These are phyloP conservation scores for Ophion obscuratus DNA, from an alignment of 2,888 invertebrate genomes.

Conservation along the genomic window DNA sequence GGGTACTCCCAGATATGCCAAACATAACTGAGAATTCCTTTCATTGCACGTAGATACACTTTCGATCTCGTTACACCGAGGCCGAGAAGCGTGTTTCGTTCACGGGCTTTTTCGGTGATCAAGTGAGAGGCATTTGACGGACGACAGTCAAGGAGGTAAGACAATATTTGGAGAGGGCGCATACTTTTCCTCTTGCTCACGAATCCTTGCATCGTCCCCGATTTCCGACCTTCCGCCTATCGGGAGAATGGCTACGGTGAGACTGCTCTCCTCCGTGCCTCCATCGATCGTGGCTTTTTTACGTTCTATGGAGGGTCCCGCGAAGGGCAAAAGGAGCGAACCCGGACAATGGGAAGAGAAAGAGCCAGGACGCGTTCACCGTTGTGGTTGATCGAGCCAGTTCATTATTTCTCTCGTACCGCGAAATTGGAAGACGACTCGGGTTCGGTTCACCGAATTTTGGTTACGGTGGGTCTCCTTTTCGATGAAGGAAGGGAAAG, in stretches of 20 bases:
- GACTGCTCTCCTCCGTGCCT: neutral
- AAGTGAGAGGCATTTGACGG: neutral
- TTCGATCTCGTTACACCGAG: constrained; percentile 57
- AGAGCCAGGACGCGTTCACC: neutral
- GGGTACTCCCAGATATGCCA: constrained; percentile 42
- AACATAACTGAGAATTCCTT: constrained; percentile 57
- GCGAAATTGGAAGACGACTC: neutral
- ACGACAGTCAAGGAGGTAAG: neutral
- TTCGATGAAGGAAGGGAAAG: constrained; percentile 26
- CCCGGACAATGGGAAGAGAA: neutral
- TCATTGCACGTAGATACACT: constrained; percentile 47
- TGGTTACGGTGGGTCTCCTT: neutral
- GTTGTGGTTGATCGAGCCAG: constrained; percentile 6
- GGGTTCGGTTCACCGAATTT: neutral
- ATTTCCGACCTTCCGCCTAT: neutral
- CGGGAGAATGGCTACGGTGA: neutral
- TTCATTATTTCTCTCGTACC: neutral
- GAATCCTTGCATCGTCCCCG: neutral
- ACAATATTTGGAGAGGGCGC: neutral
- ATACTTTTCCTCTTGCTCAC: neutral
- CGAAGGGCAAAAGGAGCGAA: neutral
- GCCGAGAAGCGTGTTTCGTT: constrained; percentile 61
- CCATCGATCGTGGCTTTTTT: neutral
- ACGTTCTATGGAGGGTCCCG: neutral
- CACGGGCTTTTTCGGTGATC: neutral